phyloP scores from a whole-genome alignment of 2,888 invertebrate genomes.

The Eucriotettix oculatus region DNA sequence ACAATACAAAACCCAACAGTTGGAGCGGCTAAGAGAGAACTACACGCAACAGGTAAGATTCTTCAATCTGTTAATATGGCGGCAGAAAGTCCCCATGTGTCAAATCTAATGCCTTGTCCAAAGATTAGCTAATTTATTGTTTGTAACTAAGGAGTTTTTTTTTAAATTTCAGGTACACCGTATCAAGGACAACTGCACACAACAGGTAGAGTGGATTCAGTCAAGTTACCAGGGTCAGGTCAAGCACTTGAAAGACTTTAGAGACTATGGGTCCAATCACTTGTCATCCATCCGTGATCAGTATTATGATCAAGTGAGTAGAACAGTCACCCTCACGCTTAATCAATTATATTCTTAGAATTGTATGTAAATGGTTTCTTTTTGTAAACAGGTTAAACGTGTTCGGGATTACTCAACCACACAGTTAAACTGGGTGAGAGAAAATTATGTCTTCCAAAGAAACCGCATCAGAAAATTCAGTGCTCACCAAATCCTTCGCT shows the following conservation, averaged over 20 bases:
- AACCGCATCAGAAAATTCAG: constrained; percentile 90
- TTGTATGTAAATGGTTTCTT: constrained; percentile 2
- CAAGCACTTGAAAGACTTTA: constrained; percentile 68
- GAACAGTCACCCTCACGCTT: neutral
- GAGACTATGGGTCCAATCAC: constrained; percentile 82
- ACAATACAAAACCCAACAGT: constrained; percentile 72
- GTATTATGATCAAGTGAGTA: constrained; percentile 74
- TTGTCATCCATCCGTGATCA: constrained; percentile 74
- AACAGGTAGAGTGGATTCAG: constrained; percentile 87
- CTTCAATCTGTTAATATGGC: neutral
- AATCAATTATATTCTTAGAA: too few species aligned
- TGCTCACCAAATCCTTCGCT: constrained; percentile 72
- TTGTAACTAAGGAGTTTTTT: too few species aligned
- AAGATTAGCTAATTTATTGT: too few species aligned
- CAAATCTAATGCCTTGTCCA: too few species aligned
- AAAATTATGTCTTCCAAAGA: constrained; percentile 89
- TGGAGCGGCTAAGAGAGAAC: constrained; percentile 78
- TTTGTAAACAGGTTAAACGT: constrained; percentile 55
- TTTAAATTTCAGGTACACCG: constrained; percentile 54
- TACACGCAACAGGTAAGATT: constrained; percentile 65
- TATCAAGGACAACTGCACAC: constrained; percentile 84
- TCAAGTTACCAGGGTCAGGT: constrained; percentile 81
- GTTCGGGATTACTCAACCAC: constrained; percentile 83
- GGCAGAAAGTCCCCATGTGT: too few species aligned
- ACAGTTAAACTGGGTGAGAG: constrained; percentile 84